Percentiles rank a stretch among this genome's conserved stretches.
These are phyloP conservation scores for Odocoileus virginianus DNA, from an alignment of 2,113 vertebrate genomes.

Conservation along the genomic window DNA sequence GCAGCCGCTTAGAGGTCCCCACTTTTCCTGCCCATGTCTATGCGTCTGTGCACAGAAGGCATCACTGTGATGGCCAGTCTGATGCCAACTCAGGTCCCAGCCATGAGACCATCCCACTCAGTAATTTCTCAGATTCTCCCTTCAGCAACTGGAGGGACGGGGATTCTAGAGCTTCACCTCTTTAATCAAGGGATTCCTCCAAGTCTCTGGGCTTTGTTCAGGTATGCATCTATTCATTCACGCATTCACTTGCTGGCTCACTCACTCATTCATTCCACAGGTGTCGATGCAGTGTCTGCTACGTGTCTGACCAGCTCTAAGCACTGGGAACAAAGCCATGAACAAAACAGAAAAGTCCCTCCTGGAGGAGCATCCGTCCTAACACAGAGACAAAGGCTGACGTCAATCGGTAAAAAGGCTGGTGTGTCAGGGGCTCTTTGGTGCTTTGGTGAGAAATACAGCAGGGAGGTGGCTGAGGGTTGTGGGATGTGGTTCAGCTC, in stretches of 20 bases:
- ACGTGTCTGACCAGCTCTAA: not conserved
- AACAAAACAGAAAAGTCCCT: not conserved
- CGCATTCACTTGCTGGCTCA: accelerated
- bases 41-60: accelerated
- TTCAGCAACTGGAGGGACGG: accelerated
- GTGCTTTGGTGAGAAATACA: not conserved
- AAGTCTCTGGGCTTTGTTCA: accelerated
- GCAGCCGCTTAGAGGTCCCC: not conserved
- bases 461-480: not conserved
- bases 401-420: accelerated
- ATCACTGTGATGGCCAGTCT: not conserved
- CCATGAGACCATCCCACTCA: not conserved
- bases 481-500: not conserved
- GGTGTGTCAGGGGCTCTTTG: not conserved
- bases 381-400: accelerated
- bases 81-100: not conserved
- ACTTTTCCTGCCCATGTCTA: no score
- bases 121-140: not conserved
- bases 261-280: not conserved
- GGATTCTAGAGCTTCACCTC: no score
- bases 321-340: not conserved
- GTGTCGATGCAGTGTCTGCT: not conserved
- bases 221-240: accelerated
- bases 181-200: not conserved
- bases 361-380: accelerated